Evolutionary conservation across 2,888 invertebrate genomes (phyloP), one percentile per base, ranked within the genome.

Genomic region (Acrocera orbiculus): DNA sequence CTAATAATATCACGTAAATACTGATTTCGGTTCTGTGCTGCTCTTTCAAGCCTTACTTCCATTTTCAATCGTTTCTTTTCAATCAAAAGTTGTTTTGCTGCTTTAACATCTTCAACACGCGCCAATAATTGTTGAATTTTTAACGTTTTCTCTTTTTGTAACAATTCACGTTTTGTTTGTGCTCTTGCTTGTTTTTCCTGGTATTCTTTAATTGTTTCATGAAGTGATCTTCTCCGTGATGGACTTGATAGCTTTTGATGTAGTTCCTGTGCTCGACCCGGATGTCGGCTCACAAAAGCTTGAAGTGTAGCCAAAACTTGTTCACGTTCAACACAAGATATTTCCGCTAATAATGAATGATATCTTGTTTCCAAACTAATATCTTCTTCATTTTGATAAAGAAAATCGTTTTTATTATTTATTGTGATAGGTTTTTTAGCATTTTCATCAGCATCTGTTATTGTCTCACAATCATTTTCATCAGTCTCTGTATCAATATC

Each of bases 161-260:
- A 62, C 45, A 77, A 72, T 46, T 78, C 75, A 2, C 96, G 65
- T 46, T 90, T 80, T 39, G 82, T 75, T 47, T 90, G 83, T 0
- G 96, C 96, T 38, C 85, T 73, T 0, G 82, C 83, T 52, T 93
- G 90, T 51, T 90, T 90, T 1, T 81, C 82, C 57, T 92, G 87
- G 45, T 89, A 81, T 40, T 71, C 63, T 33, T 68, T 61, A 14
- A 87, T 57, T 0, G 87, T 85, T 50, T 83, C 83, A 16, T 80
- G 76, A n/a, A 83, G 51, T n/a, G 81, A 79, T 42, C 82, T 73
- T 24, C 82, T 68, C n/a, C 86, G 67, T 2, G 86, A 81, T 0
- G 92, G 92, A 29, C 86, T 87, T 0, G 89, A 89, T 1, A 96
- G 63, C 53, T 93, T 95, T 45, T 90, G 89, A 57, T 93, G 93